These are phyloP conservation scores for Ericerus pela DNA, from an alignment of 1,140 invertebrate genomes.

Conservation along the genomic window DNA sequence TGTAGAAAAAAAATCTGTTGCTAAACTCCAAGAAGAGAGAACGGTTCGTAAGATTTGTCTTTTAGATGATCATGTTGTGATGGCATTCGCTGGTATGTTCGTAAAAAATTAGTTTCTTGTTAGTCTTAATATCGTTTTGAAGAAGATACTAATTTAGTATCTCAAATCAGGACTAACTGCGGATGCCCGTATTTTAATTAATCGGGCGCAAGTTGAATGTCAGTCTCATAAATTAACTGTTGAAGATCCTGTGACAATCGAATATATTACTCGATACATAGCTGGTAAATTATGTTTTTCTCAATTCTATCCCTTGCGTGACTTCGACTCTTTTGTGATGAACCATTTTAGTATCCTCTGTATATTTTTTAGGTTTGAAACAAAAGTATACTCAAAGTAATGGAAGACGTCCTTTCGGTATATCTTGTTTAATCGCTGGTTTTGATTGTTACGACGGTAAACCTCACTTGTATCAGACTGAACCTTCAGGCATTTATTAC, in stretches of 20 bases:
- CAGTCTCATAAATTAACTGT: slow-evolving; percentile 96
- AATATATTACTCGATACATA: slow-evolving; percentile 94
- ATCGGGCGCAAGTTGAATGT: slow-evolving; percentile 93
- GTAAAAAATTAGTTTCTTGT: neutral
- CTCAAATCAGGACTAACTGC: slow-evolving; percentile 65
- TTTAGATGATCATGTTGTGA: slow-evolving; percentile 97
- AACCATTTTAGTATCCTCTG: too few relatives aligned
- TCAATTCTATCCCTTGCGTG: too few relatives aligned
- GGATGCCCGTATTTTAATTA: slow-evolving; percentile 95
- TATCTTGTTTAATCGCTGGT: slow-evolving; percentile 92
- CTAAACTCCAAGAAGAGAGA: slow-evolving; percentile 95
- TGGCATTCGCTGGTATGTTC: slow-evolving; percentile 87
- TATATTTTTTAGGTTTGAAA: slow-evolving; percentile 66
- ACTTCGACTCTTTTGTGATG: too few relatives aligned
- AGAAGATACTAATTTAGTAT: too few relatives aligned
- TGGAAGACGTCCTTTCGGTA: slow-evolving; percentile 94
- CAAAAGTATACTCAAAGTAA: slow-evolving; percentile 99
- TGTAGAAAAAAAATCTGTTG: slow-evolving; percentile 98
- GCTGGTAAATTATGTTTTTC: slow-evolving; percentile 43
- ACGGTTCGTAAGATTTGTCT: slow-evolving; percentile 98
- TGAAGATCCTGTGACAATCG: slow-evolving; percentile 97
- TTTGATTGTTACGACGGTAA: slow-evolving; percentile 88
- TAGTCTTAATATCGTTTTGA: neutral
- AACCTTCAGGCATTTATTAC: slow-evolving; percentile 97
- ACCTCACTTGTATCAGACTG: slow-evolving; percentile 94